Evolutionary conservation across 2,113 vertebrate genomes (phyloP), one percentile per base, ranked within the genome.

Genomic region (Megatriorchis doriae): DNA sequence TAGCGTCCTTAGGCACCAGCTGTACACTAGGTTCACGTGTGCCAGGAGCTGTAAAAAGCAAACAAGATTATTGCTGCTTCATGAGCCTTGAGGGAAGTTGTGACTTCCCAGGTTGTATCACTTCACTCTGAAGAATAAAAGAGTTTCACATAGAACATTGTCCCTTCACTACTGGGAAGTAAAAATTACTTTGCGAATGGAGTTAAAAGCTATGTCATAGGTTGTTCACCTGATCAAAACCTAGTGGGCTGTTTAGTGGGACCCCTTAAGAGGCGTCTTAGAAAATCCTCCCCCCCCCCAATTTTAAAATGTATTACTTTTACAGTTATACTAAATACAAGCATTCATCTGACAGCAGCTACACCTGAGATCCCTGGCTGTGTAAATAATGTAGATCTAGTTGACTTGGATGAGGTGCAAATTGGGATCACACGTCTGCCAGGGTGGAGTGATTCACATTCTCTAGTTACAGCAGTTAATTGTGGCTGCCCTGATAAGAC

Each of bases 401-500:
- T 98, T 98, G 98, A 96, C 97, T 98, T 95, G 98, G 98, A 98
- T 98, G 98, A 98, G 98, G 98, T 98, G 98, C 98, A 98, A 98
- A 98, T 98, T 98, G 97, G 98, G 93, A 86, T 98, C 97, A 91
- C 97, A 93, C 77, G 71, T 97, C 94, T 95, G 82, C 93, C 53
- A 95, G 98, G 97, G 93, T 97, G 96, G 97, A 95, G 96, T 97
- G 97, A 98, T 98, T 98, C 98, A 98, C 97, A 96, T 97, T 95
- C 98, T 96, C 97, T 95, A 86, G 66, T 96, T 95, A 87, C 96
- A 96, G 98, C 97, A 98, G 97, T 97, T 96, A 97, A 96, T 90
- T 96, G 94, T 36, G 87, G 82, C 59, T 45, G 71, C 74, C 74
- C 95, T 94, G 93, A 97, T 98, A 97, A 98, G 93, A 67, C 94